Base-by-base conservation (phyloP, 2,113 vertebrate genomes). In the Pandion haliaetus region DNA sequence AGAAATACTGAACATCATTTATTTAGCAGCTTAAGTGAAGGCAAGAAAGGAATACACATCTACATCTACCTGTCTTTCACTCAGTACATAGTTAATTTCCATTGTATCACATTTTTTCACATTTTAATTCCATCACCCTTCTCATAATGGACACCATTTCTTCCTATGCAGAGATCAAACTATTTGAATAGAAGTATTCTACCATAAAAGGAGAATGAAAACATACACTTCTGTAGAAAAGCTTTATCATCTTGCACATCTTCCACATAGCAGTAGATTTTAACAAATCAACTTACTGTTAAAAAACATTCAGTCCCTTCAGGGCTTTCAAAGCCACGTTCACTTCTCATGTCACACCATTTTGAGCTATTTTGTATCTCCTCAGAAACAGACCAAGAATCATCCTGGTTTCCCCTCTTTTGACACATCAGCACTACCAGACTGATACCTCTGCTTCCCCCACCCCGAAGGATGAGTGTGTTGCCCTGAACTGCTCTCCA, bases 401-500 rank as follows among this genome's bases (percentile, higher is more conserved):
- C 14, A 62, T 34, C 5, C 26, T 4, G 45, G 78, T 12, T 1
- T 2, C 10, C 34, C 8, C 5, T 31, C 18, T 45, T 81, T 5
- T 21, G 71, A 54, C 34, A 58, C 20, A 34, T 9, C 28, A 79
- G 29, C 36, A 20, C 36, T 72, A 49, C 23, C n/a, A 77, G 45
- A 24, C 26, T 14, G 16, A 12, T 10, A 23, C 3, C 17, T 29
- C 57, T 40, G 66, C n/a, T 42, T 40, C 34, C 9, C 9, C 59
- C 7, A 13, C 3, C 4, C 31, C 26, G 57, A 34, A 40, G 29
- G n/a, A 36, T 4, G 7, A 65, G 16, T 20, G 8, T 0, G 0
- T 10, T 9, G 44, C 24, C 28, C 61, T 34, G 26, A 40, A 1
- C n/a, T 49, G 29, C 24, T 36, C 40, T 3, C 34, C 28, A 9